These are phyloP conservation scores for Hirudinaria manillensis DNA, from an alignment of 2,888 invertebrate species.

Conservation along the genomic window DNA sequence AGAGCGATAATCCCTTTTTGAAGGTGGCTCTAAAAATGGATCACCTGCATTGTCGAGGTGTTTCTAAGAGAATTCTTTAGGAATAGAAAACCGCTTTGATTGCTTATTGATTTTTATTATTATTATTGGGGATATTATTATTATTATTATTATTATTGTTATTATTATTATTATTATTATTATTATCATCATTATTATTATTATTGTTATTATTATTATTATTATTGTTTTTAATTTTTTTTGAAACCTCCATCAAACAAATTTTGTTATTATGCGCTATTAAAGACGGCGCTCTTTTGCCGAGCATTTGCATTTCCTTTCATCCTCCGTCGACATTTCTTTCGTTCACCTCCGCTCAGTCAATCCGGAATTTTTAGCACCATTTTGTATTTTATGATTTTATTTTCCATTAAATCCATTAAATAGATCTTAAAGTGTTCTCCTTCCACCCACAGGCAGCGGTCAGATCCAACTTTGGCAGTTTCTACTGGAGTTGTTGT, in stretches of 20 bases:
- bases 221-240: neutral
- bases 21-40: too few relatives aligned
- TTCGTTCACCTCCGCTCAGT: neutral
- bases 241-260: neutral
- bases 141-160: neutral
- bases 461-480: conserved; percentile 99
- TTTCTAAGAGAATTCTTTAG: too few relatives aligned
- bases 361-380: neutral
- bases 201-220: neutral
- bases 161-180: neutral
- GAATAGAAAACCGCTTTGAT: too few relatives aligned
- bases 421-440: neutral
- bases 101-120: too few relatives aligned
- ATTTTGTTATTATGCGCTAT: conserved; percentile 9
- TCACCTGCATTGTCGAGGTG: too few relatives aligned
- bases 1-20: too few relatives aligned
- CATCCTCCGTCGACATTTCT: neutral
- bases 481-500: conserved; percentile 89
- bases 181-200: neutral
- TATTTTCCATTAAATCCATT: neutral
- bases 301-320: conserved; percentile 25
- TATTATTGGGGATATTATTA: too few relatives aligned
- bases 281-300: neutral
- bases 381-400: neutral
- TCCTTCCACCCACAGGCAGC: conserved; percentile 45